Evolutionary conservation across 1,140 invertebrate genomes (phyloP), one percentile per base, ranked within the genome.

Genomic region (Homalodisca vitripennis): DNA sequence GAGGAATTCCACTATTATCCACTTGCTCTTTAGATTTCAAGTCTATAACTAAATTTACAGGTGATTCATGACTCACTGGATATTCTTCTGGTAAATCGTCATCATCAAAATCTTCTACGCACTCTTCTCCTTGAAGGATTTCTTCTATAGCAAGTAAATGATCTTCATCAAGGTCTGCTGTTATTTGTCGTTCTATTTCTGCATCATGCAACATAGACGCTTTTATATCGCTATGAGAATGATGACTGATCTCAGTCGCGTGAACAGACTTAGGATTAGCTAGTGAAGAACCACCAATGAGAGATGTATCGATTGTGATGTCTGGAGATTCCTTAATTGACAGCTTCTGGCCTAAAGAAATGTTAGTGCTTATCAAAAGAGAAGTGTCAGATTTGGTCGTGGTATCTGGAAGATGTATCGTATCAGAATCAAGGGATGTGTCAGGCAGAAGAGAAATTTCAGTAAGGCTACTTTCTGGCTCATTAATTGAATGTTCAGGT

Each of bases 91-190:
- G 55, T n/a, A 60, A n/a, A 27, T 60, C 55, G 29, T 60, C 55
- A 24, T 60, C 55, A 30, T 24, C 24, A 29, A 60, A 60, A 30
- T 60, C 55, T 27, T 30, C 55, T 12, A 60, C 55, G 29, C 55
- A 60, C 29, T 60, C 55, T 30, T 60, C 55, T 60, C 55, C 55
- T 60, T 60, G 55, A n/a, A 60, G 55, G 27, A 60, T 60, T 60
- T 60, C 55, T 60, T 60, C 55, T 26, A 60, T 60, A 13, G 55
- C 55, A 6, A 60, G 24, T 3, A 60, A 24, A 24, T 60, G 55
- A 60, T 60, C 55, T 29, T 60, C 55, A 27, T 60, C 55, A 22
- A 60, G 24, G 29, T 60, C 55, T 27, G 55, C 55, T 2, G 55
- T 27, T 27, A 60, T 60, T 29, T 60, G 55, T 12, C 55, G 14